Evolutionary conservation across 2,113 vertebrate species (phyloP), one percentile per base, ranked within the genome.

Genomic region (Hippopotamus amphibius): DNA sequence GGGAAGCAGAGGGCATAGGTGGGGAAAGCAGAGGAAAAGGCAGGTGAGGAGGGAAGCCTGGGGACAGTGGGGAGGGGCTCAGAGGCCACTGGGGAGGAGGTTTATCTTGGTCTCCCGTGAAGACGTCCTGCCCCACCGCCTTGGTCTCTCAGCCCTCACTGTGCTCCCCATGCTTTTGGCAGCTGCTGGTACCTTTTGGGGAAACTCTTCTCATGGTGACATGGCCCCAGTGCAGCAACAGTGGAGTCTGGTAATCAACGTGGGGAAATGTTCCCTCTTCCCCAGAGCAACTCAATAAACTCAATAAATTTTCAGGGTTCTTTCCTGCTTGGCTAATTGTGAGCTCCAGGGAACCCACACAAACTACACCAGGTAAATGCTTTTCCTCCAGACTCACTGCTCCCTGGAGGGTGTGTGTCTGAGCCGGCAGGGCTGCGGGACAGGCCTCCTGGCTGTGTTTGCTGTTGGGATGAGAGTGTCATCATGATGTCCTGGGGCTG

Each of bases 241-340:
- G 48, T 8, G 21, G 61, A 61, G 9, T 28, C 33, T 96, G 28
- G 48, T 65, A 74, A 90, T 72, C 61, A n/a, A 2, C n/a, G 16
- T 88, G 94, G 88, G 92, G 55, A 97, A 96, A 96, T 68, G 74
- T 88, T 89, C 61, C 66, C 90, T 50, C n/a, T 96, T 85, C 9
- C 71, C 91, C 86, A 88, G 66, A 96, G 88, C 77, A 83, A 63
- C 30, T 82, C 94, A 88, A 80, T 80, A 97, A 96, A 91, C 84
- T 43, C 66, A 65, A 85, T 87, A 63, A 48, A 88, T 74, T 24
- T 43, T n/a, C 55, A 68, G 81, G 59, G 24, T 26, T 86, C 63
- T 76, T 88, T 46, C 55, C 76, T 43, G 77, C 83, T 89, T 4
- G 33, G 79, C 74, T 96, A 77, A 97, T 69, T 28, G 69, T 46